Evolutionary conservation across 2,113 vertebrate genomes (phyloP), one percentile per base, ranked within the genome.

Genomic region (Nothocercus julius): DNA sequence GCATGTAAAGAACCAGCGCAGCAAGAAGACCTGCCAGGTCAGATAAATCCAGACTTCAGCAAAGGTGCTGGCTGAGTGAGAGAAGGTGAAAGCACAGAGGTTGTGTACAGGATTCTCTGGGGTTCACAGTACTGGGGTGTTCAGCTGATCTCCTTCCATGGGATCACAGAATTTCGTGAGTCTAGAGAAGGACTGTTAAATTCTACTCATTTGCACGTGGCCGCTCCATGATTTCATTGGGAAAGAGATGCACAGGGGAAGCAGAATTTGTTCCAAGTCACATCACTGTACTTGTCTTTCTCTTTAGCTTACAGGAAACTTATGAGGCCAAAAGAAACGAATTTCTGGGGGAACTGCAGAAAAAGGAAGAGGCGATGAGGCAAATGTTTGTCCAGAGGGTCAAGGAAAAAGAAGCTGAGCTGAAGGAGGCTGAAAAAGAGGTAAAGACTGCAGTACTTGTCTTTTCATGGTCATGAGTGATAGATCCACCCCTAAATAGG

Each of bases 341-440:
- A 92, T 99, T 99, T 97, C 98, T 99, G 96, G 99, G 99, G 9
- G 99, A 99, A 90, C 98, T 99, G 64, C 99, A 99, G 98, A 99
- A 99, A 95, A 99, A 99, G 92, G 99, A 99, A 97, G 99, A 99
- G 92, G 99, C 99, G 96, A 99, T 99, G 99, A 98, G 99, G 90
- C 99, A 99, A 95, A 99, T 99, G 99, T 99, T 99, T 73, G 99
- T 99, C 88, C 99, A 99, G 96, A 99, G 99, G 97, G 99, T 99
- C 75, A 99, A 99, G 94, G 99, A 99, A 95, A 99, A 99, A 77
- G 99, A 99, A 97, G 98, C 98, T 0, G 99, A 99, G 95, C 98
- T 99, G 61, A 99, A 99, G 95, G 99, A 99, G 88, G 99, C 99
- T 51, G 99, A 99, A 96, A 99, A 99, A 97, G 99, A 99, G 98